Evolutionary conservation across 2,888 invertebrate genomes (phyloP), one percentile per base, ranked within the genome.

Genomic region (Acanthacorydalis orientalis): DNA sequence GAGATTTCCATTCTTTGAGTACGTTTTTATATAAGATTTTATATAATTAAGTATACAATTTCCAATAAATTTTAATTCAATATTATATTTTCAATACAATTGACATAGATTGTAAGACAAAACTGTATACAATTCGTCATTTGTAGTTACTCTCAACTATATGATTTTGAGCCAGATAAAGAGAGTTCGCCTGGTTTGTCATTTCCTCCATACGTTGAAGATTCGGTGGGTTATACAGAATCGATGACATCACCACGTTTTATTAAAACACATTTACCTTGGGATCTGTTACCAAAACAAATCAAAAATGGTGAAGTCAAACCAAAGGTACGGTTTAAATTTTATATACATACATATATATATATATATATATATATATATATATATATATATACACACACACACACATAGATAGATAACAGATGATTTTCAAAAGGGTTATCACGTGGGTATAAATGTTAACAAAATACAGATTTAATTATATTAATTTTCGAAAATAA

Each of bases 21-120:
- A 42, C 10, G 42, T 37, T 12, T 41, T 44, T 15, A 15, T 48
- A 49, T 16, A 14, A 15, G 14, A 33, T 48, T n/a, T 34, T 31
- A 35, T 14, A 4, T 2, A 23, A 23, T 23, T 23, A 23, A 6
- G 23, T 23, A n/a, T n/a, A n/a, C n/a, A n/a, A n/a, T n/a, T n/a
- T n/a, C n/a, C n/a, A n/a, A n/a, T n/a, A n/a, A n/a, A n/a, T n/a
- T n/a, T n/a, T n/a, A n/a, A n/a, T n/a, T n/a, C 33, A 10, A n/a
- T 15, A 42, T 42, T 35, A 32, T n/a, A n/a, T 12, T 14, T 31
- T 31, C 9, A 40, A 39, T 14, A 14, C 38, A n/a, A n/a, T n/a
- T n/a, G n/a, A n/a, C n/a, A n/a, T n/a, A n/a, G n/a, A n/a, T n/a
- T n/a, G n/a, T n/a, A n/a, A n/a, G n/a, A n/a, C 4, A n/a, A 11